Evolutionary conservation across 2,888 invertebrate species (phyloP), one percentile per base, ranked within the genome.

Genomic region (Brachyptera putata): DNA sequence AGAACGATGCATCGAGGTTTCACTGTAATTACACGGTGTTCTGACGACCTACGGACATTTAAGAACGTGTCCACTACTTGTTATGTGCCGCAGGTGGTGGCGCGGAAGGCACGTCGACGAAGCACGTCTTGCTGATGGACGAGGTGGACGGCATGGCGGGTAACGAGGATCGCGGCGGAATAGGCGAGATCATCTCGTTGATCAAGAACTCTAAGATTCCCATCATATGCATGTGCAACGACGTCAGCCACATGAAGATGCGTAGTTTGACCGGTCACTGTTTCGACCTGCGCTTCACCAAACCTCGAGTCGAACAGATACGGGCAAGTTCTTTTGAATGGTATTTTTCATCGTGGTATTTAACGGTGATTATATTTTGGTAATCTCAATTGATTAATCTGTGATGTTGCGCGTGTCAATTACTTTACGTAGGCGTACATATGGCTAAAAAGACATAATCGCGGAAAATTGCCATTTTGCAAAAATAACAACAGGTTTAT

Each of bases 131-230:
- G 5, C 82, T 99, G n/a, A 99, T 99, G 99, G 99, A 99, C 71
- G 99, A 99, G 81, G 98, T 99, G 0, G 99, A 99, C 72, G 99
- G 99, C 7, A 99, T 99, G 97, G 93, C 96, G 1, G 98, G 98
- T 2, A 99, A 98, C 73, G 95, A 99, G 75, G 99, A 99, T 75
- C 83, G 99, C 68, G 98, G 98, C 21, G 99, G 99, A 41, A 84
- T 99, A 56, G 91, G 95, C 76, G 98, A 98, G 76, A 76, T 99
- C 46, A 95, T 99, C 61, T 78, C 79, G 9, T 79, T 99, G 18
- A 97, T 99, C 64, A 99, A 97, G 76, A 79, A 81, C 0, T 80
- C 93, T 1, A 87, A 86, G 16, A 83, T 95, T 60, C 96, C 96
- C 0, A 86, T 97, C 57, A 87, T 97, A 68, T 96, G 98, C 75